Conservation (phyloP, 2,888 invertebrate genomes). For the Eucera pruinosa region DNA sequence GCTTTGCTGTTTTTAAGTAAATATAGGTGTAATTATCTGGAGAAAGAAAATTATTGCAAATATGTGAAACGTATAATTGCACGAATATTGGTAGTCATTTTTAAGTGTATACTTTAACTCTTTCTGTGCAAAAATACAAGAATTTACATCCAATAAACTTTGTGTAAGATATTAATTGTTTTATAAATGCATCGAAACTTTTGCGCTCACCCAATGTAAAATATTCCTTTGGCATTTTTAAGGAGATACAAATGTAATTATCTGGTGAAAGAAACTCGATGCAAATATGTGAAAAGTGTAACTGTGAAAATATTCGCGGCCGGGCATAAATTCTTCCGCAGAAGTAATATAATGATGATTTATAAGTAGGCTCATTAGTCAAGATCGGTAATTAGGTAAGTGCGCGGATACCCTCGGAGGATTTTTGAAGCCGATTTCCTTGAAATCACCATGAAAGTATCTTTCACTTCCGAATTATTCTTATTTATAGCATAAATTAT, state of each 20-base stretch:
- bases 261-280: neutral
- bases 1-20: too few relatives aligned
- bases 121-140: too few relatives aligned
- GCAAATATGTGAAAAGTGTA: neutral
- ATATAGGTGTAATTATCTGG: too few relatives aligned
- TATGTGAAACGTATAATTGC: too few relatives aligned
- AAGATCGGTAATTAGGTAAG: slow-evolving; percentile 1
- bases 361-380: slow-evolving; percentile 17
- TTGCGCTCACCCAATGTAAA: neutral
- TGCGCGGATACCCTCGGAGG: neutral
- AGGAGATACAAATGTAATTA: neutral
- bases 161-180: too few relatives aligned
- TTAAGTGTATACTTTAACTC: too few relatives aligned
- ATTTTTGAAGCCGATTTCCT: slow-evolving; percentile 11
- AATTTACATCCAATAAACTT: too few relatives aligned
- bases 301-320: neutral
- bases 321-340: neutral
- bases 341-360: slow-evolving; percentile 25
- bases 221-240: neutral
- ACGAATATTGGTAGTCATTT: too few relatives aligned
- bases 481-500: neutral
- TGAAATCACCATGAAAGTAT: slow-evolving; percentile 16
- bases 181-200: too few relatives aligned
- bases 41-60: too few relatives aligned
- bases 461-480: neutral